A percentile compares a stretch with the other conserved stretches of the same genome.
Evolutionary conservation across 92 coral and sea anemone species (phyloP).

Genomic region (Metridium senile): DNA sequence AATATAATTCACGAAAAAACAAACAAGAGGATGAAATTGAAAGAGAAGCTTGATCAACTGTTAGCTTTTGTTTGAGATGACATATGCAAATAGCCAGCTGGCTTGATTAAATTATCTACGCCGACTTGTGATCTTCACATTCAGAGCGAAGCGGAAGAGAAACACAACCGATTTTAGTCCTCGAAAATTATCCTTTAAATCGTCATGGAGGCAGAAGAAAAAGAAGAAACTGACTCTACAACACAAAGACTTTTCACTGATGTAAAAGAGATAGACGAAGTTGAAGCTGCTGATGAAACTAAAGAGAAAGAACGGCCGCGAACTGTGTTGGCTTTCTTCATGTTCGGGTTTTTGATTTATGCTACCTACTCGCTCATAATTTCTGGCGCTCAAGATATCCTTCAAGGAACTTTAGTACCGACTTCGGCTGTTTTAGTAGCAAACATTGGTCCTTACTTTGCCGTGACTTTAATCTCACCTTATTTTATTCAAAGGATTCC

Average conservation of each 20-base stretch:
- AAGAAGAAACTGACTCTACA: conserved; percentile 18
- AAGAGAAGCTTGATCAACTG: background rate
- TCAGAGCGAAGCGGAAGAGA: no score
- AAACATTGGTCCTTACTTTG: conserved; percentile 83
- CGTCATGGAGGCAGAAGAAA: conserved; percentile 19
- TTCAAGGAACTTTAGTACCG: conserved; percentile 78
- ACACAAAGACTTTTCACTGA: conserved; percentile 18
- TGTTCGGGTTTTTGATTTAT: conserved; percentile 79
- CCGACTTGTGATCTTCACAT: no score
- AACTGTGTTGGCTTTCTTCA: conserved; percentile 66
- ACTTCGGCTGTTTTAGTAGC: conserved; percentile 81
- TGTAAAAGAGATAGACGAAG: conserved; percentile 33
- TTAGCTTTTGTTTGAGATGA: background rate
- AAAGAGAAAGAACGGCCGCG: conserved; percentile 18
- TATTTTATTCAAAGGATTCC: conserved; percentile 74
- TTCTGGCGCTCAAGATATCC: conserved; percentile 85
- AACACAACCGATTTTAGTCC: no score
- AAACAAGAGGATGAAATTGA: background rate
- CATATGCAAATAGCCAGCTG: background rate
- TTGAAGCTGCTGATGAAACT: conserved; percentile 22
- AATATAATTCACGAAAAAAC: no score
- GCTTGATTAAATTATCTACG: background rate
- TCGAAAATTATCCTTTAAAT: background rate
- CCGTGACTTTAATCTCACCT: conserved; percentile 69
- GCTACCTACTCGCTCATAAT: conserved; percentile 81